Evolutionary conservation across 30 jellyfish, hydroid and myxozoan genomes (phyloP).

Genomic region (Nemopilema nomurai): DNA sequence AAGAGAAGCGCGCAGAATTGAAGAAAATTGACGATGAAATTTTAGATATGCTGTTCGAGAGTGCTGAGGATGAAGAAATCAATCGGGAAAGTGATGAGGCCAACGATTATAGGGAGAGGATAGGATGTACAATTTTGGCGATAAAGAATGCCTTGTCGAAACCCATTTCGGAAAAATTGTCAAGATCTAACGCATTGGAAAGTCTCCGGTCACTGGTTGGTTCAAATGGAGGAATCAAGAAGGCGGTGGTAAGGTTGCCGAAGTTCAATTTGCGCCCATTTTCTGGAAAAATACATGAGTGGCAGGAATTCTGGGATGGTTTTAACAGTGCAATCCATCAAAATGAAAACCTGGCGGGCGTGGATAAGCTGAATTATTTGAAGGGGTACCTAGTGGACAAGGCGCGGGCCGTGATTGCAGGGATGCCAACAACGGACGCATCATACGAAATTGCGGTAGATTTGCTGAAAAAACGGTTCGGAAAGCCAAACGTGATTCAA

Average conservation of each 20-base stretch:
- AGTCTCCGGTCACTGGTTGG: no score
- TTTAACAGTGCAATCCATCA: slow-evolving; percentile 6
- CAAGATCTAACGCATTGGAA: no score
- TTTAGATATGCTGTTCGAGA: no score
- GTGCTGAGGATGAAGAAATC: no score
- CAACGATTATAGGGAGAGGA: no score
- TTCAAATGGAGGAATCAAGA: background rate
- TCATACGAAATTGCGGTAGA: slow-evolving; percentile 11
- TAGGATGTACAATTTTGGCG: no score
- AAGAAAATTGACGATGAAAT: no score
- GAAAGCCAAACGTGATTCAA: slow-evolving; percentile 15
- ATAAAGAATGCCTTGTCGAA: no score
- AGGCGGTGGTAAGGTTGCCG: background rate
- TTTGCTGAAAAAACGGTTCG: slow-evolving; percentile 6
- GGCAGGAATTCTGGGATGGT: slow-evolving; percentile 32
- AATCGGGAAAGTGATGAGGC: no score
- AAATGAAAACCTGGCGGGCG: slow-evolving; percentile 12
- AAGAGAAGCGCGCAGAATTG: no score
- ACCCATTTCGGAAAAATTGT: no score
- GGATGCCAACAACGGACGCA: slow-evolving; percentile 12
- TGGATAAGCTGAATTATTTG: slow-evolving; percentile 26
- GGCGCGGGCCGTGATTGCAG: slow-evolving; percentile 9
- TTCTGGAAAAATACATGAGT: slow-evolving; percentile 6
- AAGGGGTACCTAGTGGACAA: slow-evolving; percentile 19
- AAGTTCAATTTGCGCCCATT: background rate